These are phyloP conservation scores for Leptodactylus fuscus DNA, from an alignment of 2,113 vertebrate species.

Conservation along the genomic window DNA sequence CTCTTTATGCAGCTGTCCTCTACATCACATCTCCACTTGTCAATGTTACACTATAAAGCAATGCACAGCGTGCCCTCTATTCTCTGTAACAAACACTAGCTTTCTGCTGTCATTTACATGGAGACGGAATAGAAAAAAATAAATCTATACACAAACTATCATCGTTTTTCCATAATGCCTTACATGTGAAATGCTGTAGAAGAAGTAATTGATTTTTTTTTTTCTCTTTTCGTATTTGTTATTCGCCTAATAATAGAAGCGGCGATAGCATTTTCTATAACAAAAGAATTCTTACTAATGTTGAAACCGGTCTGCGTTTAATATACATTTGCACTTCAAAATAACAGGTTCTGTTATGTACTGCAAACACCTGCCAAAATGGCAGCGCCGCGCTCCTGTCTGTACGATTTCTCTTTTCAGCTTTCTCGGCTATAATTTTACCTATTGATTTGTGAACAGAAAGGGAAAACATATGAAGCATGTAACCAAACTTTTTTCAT, in stretches of 20 bases:
- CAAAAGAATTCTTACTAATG: slow-evolving; percentile 30
- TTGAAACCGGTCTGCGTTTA: slow-evolving; percentile 28
- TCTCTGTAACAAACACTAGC: slow-evolving; percentile 18
- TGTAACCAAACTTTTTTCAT: background rate
- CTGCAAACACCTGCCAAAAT: slow-evolving; percentile 39
- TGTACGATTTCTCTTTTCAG: slow-evolving; percentile 3
- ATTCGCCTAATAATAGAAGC: background rate
- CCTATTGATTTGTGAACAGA: slow-evolving; percentile 37
- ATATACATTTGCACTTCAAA: slow-evolving; percentile 35
- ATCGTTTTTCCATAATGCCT: background rate
- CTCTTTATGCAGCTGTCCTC: background rate
- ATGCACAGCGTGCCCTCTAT: background rate
- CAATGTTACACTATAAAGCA: background rate
- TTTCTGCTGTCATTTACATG: slow-evolving; percentile 14
- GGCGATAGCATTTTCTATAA: slow-evolving; percentile 1
- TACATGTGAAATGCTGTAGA: background rate
- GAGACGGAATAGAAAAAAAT: slow-evolving; percentile 14
- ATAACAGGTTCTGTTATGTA: slow-evolving; percentile 44
- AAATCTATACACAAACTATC: slow-evolving; percentile 8
- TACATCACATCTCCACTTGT: background rate
- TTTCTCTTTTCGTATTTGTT: slow-evolving; percentile 7
- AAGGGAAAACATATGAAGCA: background rate
- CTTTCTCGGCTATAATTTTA: slow-evolving; percentile 46
- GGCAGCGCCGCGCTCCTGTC: background rate
- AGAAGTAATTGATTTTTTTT: slow-evolving; percentile 34